Evolutionary conservation across 2,888 invertebrate species (phyloP), one percentile per base, ranked within the genome.

Genomic region (Agrochola circellaris): DNA sequence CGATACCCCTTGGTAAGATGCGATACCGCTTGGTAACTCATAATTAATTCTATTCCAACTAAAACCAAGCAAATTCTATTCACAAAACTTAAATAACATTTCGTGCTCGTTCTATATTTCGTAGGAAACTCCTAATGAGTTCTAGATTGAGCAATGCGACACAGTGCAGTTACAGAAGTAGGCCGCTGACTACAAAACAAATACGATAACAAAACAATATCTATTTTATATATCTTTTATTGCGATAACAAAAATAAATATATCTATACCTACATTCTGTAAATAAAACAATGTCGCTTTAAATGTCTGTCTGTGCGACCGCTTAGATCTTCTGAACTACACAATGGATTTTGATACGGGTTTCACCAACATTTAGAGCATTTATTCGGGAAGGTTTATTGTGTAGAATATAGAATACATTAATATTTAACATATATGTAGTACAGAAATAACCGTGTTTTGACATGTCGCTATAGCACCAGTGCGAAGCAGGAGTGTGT

Each of bases 81-180:
- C 13, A 13, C 45, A 38, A 74, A 58, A 65, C 30, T 23, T 42
- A 80, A 80, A 65, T 42, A 65, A 48, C 30, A 66, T 48, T 83
- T 68, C 71, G 15, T 54, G 56, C 64, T 60, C 17, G 60, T 42
- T 48, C 30, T 3, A 66, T n/a, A 64, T 69, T 79, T 73, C 9
- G 58, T 61, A 48, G 70, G 67, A 67, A 85, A 70, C 58, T 54
- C 65, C 69, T 77, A 87, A 87, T 73, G 84, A 77, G 84, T 58
- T 1, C 70, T 73, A 77, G 70, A 73, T 77, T 74, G 68, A 54
- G 84, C 79, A 83, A 67, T 83, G 79, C 79, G 71, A 61, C 60
- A 71, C 79, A 62, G 13, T 85, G 80, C 87, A 76, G 76, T 26
- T 20, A 62, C 42, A 26, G 54, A 85, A 84, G 62, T 84, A 75